Evolutionary conservation across 2,113 vertebrate species (phyloP).

Genomic region (Hippocampus barbouri): DNA sequence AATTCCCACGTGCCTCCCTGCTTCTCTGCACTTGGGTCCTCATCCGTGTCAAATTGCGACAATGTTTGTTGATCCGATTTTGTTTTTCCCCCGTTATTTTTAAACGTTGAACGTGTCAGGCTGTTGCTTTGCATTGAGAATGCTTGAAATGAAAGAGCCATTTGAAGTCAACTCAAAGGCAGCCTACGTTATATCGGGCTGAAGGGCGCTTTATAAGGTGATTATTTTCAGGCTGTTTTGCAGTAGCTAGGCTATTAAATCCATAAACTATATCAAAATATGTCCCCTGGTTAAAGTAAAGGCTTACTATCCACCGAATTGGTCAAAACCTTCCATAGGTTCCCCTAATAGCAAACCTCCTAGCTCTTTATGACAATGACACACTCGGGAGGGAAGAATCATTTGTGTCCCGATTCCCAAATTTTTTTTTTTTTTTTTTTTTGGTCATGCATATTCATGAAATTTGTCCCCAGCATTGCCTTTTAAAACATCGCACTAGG

Average conservation of each 20-base stretch:
- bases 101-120: too few relatives aligned
- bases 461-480: neutral
- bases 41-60: too few relatives aligned
- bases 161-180: neutral
- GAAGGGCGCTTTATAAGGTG: neutral
- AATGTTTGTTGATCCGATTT: too few relatives aligned
- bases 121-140: too few relatives aligned
- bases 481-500: neutral
- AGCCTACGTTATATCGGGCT: neutral
- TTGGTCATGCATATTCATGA: neutral
- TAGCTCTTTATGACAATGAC: neutral
- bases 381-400: neutral
- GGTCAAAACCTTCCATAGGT: neutral
- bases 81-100: too few relatives aligned
- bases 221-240: neutral
- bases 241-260: neutral
- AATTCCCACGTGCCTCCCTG: too few relatives aligned
- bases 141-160: too few relatives aligned
- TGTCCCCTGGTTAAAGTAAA: neutral
- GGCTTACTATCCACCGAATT: neutral
- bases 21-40: too few relatives aligned
- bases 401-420: neutral
- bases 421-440: neutral
- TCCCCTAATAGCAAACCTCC: neutral
- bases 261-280: neutral